phyloP scores from a whole-genome alignment of 2,113 vertebrate species.

The Lampris incognitus region DNA sequence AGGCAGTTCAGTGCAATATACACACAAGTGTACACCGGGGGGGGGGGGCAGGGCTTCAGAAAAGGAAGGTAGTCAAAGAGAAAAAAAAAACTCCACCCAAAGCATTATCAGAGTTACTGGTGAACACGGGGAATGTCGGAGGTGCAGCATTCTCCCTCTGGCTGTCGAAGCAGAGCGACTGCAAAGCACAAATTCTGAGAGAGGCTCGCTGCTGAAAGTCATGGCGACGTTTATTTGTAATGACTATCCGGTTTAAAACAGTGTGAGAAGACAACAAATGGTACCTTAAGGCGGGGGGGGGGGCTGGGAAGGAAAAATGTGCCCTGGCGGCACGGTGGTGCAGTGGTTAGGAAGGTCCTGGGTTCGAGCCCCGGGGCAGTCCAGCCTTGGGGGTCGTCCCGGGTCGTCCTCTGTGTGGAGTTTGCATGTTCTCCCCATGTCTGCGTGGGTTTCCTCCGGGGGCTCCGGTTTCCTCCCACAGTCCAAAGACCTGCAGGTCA shows the following conservation, averaged over 20 bases:
- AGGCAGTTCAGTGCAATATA: constrained; percentile 7
- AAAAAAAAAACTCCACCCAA: constrained; percentile 58
- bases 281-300: not conserved
- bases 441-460: too few relatives aligned
- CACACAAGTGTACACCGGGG: constrained; percentile 54
- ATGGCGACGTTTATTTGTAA: constrained; percentile 25
- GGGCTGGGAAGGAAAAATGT: too few relatives aligned
- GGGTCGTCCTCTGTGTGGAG: too few relatives aligned
- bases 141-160: not conserved
- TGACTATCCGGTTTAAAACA: constrained; percentile 13
- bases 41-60: constrained; percentile 34
- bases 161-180: not conserved
- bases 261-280: not conserved
- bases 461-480: too few relatives aligned
- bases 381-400: too few relatives aligned
- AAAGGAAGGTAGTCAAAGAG: constrained; percentile 11
- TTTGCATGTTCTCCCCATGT: too few relatives aligned
- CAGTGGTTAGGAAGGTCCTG: too few relatives aligned
- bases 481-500: too few relatives aligned
- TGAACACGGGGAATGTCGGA: constrained; percentile 47
- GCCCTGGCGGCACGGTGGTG: too few relatives aligned
- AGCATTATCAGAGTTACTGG: constrained; percentile 59
- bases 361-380: too few relatives aligned
- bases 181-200: not conserved
- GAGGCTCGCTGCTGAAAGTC: not conserved